Base-by-base conservation (phyloP, 1,140 invertebrate species). In the Brachionus paranguensis region DNA sequence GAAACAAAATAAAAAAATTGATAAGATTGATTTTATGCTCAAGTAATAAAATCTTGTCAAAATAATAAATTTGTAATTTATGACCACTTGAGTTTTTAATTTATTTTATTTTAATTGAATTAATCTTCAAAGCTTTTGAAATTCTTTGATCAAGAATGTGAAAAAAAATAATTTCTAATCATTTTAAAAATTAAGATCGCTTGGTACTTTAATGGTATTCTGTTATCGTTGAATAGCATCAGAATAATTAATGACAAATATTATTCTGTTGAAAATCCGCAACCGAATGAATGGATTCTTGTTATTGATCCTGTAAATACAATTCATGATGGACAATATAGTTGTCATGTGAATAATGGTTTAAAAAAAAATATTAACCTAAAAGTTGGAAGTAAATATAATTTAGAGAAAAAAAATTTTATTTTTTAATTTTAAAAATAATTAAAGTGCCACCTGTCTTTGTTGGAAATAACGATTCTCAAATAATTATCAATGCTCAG, bases 161-260 rank as follows among this genome's bases (percentile, higher is more conserved):
- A 20, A 43, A 43, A 43, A 72, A 37, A 45, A 24, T 3, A 45
- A 41, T 72, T 72, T 20, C 43, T 43, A 43, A 43, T 72, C n/a
- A 72, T 72, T 43, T 72, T 45, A n/a, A 43, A 37, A 43, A 50
- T 53, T 76, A 50, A 81, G 78, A 81, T 81, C 37, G 78, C 78
- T 20, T 81, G 53, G 53, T 81, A 81, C 33, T 81, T 81, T 68
- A 81, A 81, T 68, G 78, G 78, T 45, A 24, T 64, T 45, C 33
- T 81, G 53, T 20, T 81, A 81, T 20, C 53, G 11, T 29, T 81
- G 1, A 81, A 81, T 47, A 81, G 37, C 12, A 81, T 64, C 20
- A 27, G 78, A 64, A 81, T 81, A 64, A 81, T 64, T 37, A 45
- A 81, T 68, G 53, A 81, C 29, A 81, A 81, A 64, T 20, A 55